Evolutionary conservation across 2,888 invertebrate genomes (phyloP).

Genomic region (Trachelus tabidus): DNA sequence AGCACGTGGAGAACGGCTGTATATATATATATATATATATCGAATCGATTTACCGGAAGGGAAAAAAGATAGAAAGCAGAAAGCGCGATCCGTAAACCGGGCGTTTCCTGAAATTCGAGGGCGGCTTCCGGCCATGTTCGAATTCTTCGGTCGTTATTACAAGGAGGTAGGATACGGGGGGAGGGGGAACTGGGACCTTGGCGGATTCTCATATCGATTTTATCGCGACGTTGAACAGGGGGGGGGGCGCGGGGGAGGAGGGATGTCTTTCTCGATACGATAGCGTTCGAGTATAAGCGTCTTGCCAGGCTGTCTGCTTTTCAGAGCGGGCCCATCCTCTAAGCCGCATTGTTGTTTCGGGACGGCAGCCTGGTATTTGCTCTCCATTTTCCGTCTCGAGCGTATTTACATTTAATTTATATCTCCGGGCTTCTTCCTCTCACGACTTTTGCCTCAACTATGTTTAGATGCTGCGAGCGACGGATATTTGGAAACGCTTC

Average conservation of each 20-base stretch:
- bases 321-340: slow-evolving; percentile 30
- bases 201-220: neutral
- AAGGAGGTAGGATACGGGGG: neutral
- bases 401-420: slow-evolving; percentile 52
- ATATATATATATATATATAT: neutral
- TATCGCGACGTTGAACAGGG: neutral
- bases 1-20: neutral
- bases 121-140: neutral
- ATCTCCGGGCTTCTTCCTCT: slow-evolving; percentile 17
- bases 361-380: slow-evolving; percentile 42
- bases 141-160: neutral
- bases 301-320: slow-evolving; percentile 23
- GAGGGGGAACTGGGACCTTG: neutral
- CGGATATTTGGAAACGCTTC: neutral
- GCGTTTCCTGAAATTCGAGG: neutral
- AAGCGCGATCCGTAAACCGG: neutral
- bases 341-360: slow-evolving; percentile 46
- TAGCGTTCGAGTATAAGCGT: neutral
- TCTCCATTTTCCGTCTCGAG: slow-evolving; percentile 37
- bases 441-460: slow-evolving; percentile 18
- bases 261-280: neutral
- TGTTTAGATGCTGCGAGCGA: slow-evolving; percentile 8
- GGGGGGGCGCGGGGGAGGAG: accelerated
- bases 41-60: neutral
- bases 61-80: neutral